These are phyloP conservation scores for Prenolepis imparis DNA, from an alignment of 2,888 invertebrate genomes.

Conservation along the genomic window DNA sequence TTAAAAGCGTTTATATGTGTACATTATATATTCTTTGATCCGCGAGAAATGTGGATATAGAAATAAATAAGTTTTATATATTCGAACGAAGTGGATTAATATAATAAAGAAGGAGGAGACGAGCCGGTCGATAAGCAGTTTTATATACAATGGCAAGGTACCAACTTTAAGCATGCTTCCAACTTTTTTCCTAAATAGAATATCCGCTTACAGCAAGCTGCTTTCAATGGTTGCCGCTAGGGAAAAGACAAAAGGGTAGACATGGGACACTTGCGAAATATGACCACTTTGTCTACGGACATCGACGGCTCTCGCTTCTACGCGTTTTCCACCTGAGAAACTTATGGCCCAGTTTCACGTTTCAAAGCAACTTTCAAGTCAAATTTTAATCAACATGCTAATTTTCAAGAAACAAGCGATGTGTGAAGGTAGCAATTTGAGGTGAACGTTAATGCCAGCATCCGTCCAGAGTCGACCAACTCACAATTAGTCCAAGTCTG, in stretches of 20 bases:
- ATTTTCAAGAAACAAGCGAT: constrained; percentile 45
- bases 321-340: constrained; percentile 44
- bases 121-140: constrained; percentile 46
- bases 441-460: constrained; percentile 13
- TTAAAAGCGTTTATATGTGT: not conserved
- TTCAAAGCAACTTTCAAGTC: constrained; percentile 52
- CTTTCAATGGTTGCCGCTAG: constrained; percentile 66
- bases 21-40: constrained; percentile 13
- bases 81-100: constrained; percentile 36
- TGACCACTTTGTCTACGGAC: constrained; percentile 54
- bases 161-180: constrained; percentile 51
- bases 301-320: constrained; percentile 42
- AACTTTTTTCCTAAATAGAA: constrained; percentile 74
- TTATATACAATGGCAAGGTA: constrained; percentile 38
- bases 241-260: constrained; percentile 56
- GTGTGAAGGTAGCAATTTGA: constrained; percentile 40
- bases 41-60: constrained; percentile 13
- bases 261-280: constrained; percentile 58
- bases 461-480: not conserved
- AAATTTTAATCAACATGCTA: constrained; percentile 54
- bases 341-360: constrained; percentile 43
- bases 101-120: constrained; percentile 24
- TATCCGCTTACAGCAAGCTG: constrained; percentile 79
- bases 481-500: not conserved
- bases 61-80: constrained; percentile 48